These are phyloP conservation scores for Microtus ochrogaster DNA, from an alignment of 2,113 vertebrate genomes.

Conservation along the genomic window DNA sequence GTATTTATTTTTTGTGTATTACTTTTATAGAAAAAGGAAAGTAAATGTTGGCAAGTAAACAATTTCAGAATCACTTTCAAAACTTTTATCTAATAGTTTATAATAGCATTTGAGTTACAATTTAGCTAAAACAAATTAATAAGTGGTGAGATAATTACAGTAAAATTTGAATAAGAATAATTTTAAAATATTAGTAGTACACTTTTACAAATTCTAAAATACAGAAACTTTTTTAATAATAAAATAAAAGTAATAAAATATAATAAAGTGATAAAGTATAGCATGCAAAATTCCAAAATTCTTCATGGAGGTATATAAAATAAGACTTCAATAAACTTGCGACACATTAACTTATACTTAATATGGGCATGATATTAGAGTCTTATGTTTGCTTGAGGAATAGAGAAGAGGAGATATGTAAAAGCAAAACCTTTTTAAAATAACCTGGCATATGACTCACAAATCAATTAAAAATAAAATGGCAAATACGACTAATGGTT, in stretches of 20 bases:
- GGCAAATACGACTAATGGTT: not conserved
- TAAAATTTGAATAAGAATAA: constrained; percentile 8
- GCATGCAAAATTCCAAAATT: not conserved
- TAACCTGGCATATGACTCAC: not conserved
- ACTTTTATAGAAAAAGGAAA: not conserved
- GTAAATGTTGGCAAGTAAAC: not conserved
- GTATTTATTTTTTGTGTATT: not conserved
- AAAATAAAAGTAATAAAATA: not conserved
- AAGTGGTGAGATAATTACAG: not conserved
- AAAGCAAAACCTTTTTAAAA: constrained; percentile 1
- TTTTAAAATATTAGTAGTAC: not conserved
- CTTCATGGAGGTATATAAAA: not conserved
- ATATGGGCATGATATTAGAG: not conserved
- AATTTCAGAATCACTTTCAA: not conserved
- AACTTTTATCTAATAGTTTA: not conserved
- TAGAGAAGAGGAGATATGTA: not conserved
- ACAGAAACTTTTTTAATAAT: not conserved
- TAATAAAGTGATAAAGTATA: not conserved
- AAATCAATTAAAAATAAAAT: constrained; percentile 15
- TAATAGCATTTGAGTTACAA: not conserved
- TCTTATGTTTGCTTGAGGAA: not conserved
- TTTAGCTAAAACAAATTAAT: not conserved
- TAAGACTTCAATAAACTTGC: constrained; percentile 9
- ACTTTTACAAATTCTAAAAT: not conserved
- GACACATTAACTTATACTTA: not conserved